phyloP scores from a whole-genome alignment of 2,888 invertebrate genomes.

The Cataglyphis albicans region DNA sequence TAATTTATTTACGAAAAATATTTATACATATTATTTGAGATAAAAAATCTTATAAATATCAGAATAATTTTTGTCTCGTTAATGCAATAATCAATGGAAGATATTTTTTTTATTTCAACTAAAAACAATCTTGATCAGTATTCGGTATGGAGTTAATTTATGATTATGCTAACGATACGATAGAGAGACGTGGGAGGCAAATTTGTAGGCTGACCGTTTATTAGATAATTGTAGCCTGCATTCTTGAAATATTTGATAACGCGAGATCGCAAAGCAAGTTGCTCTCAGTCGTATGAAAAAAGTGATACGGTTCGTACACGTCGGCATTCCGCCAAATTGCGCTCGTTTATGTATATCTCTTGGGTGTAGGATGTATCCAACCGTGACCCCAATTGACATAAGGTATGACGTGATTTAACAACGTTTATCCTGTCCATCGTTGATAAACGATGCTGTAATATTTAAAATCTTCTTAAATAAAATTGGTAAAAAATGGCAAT shows the following conservation, averaged over 20 bases:
- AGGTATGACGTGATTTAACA: slow-evolving; percentile 49
- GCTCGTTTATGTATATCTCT: slow-evolving; percentile 18
- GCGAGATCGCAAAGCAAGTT: slow-evolving; percentile 56
- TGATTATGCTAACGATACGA: slow-evolving; percentile 39
- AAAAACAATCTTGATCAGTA: slow-evolving; percentile 1
- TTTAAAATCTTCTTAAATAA: neutral
- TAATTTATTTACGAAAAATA: neutral
- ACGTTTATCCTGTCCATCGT: neutral
- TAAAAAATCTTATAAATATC: neutral
- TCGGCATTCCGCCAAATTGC: slow-evolving; percentile 25
- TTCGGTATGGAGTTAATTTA: slow-evolving; percentile 29
- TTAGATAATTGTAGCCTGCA: slow-evolving; percentile 79
- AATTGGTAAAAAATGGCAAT: neutral
- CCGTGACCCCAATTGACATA: slow-evolving; percentile 51
- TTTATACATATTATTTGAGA: neutral
- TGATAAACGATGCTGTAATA: neutral
- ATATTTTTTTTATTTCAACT: neutral
- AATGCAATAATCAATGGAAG: neutral
- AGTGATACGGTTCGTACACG: slow-evolving; percentile 52
- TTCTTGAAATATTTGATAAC: slow-evolving; percentile 81
- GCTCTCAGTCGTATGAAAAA: slow-evolving; percentile 70
- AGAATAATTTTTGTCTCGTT: neutral
- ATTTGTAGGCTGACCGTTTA: slow-evolving; percentile 79
- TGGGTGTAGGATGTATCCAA: slow-evolving; percentile 35
- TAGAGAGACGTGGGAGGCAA: slow-evolving; percentile 73